Conservation (phyloP, 1,140 invertebrate genomes). For the Calycopis cecrops region DNA sequence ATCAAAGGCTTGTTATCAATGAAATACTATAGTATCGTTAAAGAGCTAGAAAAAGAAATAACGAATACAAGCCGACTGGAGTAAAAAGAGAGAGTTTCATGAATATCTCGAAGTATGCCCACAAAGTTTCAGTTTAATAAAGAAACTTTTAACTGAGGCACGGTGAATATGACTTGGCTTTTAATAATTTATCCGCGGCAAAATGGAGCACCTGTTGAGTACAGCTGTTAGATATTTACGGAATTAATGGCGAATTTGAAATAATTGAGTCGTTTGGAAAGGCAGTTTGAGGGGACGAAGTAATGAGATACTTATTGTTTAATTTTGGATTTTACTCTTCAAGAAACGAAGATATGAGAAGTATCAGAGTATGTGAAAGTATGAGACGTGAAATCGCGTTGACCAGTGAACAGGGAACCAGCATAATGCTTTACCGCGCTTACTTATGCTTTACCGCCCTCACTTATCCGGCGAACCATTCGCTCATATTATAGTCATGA, state of each 20-base stretch:
- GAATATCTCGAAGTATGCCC: constrained; percentile 44
- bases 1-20: constrained; percentile 25
- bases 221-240: constrained; percentile 15
- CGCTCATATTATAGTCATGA: too few relatives aligned
- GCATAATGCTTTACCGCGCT: too few relatives aligned
- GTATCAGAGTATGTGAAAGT: too few relatives aligned
- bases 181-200: constrained; percentile 35
- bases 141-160: constrained; percentile 39
- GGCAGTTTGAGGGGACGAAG: too few relatives aligned
- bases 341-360: too few relatives aligned
- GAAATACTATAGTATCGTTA: constrained; percentile 29
- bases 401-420: too few relatives aligned
- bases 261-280: too few relatives aligned
- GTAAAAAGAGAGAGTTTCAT: constrained; percentile 35
- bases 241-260: background rate
- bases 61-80: constrained; percentile 33
- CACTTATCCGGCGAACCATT: too few relatives aligned
- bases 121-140: constrained; percentile 50
- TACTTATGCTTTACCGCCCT: too few relatives aligned
- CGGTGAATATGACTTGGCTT: constrained; percentile 30
- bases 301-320: too few relatives aligned
- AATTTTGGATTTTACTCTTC: too few relatives aligned
- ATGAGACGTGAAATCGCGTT: too few relatives aligned
- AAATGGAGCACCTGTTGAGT: constrained; percentile 33
- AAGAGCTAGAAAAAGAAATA: constrained; percentile 27